A percentile compares a stretch with the other conserved stretches of the same genome.
These are phyloP conservation scores for Carassius gibelio DNA, from an alignment of 2,113 vertebrate species.

Conservation along the genomic window DNA sequence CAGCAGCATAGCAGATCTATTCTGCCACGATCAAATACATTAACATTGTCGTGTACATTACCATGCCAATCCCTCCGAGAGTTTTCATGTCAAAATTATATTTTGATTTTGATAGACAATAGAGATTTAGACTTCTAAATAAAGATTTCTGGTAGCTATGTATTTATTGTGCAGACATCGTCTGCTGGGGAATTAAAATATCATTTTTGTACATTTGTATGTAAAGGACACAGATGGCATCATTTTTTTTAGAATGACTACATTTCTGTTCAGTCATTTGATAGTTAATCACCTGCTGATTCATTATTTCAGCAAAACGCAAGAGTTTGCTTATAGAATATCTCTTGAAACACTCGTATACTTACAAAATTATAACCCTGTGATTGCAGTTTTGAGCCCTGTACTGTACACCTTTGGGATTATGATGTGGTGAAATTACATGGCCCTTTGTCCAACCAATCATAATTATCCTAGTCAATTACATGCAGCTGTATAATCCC, in stretches of 20 bases:
- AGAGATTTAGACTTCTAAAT: not conserved
- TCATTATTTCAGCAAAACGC: not conserved
- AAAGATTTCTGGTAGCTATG: not conserved
- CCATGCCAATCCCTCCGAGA: too few relatives aligned
- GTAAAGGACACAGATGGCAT: not conserved
- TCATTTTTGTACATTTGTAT: not conserved
- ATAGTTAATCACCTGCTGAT: not conserved
- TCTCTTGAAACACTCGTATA: not conserved
- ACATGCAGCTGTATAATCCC: slow-evolving; percentile 46
- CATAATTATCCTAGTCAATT: slow-evolving; percentile 50
- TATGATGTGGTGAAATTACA: slow-evolving; percentile 31
- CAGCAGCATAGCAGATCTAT: too few relatives aligned
- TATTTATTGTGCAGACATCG: not conserved
- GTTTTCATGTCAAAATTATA: not conserved
- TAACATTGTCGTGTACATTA: too few relatives aligned
- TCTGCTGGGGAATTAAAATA: not conserved
- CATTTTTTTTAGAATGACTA: not conserved
- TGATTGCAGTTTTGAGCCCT: slow-evolving; percentile 6
- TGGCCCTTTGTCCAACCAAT: slow-evolving; percentile 26
- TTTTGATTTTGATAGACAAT: not conserved
- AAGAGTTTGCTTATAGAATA: not conserved
- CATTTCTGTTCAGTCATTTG: not conserved
- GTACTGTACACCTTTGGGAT: slow-evolving; percentile 5
- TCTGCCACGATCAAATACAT: too few relatives aligned
- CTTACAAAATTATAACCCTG: not conserved